These are phyloP conservation scores for Oceanodroma leucorhoa DNA, from an alignment of 2,797 vertebrate genomes.

Conservation along the genomic window DNA sequence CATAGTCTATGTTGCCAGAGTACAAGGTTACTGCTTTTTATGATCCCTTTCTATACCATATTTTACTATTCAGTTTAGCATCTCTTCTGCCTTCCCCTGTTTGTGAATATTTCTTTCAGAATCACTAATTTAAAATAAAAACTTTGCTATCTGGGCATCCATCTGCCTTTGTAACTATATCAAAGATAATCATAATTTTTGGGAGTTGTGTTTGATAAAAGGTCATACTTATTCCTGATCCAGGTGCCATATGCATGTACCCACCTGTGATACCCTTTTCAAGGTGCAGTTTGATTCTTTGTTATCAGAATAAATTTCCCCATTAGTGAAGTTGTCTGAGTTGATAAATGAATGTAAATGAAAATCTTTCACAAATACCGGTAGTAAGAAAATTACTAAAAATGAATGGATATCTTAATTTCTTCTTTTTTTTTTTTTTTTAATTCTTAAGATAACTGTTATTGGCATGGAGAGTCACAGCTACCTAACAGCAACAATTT, in stretches of 20 bases:
- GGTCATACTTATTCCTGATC: background rate
- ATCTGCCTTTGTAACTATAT: background rate
- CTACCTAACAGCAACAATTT: background rate
- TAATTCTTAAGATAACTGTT: background rate
- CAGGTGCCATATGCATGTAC: background rate
- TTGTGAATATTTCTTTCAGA: background rate
- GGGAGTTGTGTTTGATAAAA: background rate
- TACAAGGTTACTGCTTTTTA: background rate
- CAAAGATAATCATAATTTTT: background rate
- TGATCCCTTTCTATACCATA: background rate
- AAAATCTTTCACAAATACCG: background rate
- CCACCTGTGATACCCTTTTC: background rate
- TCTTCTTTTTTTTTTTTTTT: too few relatives aligned
- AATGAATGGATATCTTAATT: background rate
- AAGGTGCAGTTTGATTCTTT: background rate
- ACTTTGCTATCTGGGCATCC: background rate
- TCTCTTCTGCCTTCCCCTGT: background rate
- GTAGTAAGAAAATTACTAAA: background rate
- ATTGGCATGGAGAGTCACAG: background rate
- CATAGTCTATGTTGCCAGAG: fast-evolving
- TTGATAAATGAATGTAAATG: background rate
- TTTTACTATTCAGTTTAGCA: background rate
- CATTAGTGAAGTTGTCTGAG: background rate
- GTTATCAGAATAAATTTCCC: background rate
- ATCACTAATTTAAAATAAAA: background rate